phyloP scores from a whole-genome alignment of 2,888 invertebrate species.

The Sericinus montela region DNA sequence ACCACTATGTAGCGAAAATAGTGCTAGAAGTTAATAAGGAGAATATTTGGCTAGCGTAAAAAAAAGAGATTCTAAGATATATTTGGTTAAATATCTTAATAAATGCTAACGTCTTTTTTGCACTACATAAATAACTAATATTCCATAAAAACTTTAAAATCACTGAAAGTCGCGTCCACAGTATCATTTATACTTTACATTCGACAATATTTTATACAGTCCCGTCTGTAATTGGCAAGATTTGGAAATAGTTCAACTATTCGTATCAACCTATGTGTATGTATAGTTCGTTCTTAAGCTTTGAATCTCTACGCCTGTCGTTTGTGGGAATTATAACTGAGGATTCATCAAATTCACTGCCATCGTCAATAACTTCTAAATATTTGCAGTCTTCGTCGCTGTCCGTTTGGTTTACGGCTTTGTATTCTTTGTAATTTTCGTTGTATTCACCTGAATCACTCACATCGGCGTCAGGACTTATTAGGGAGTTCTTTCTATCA shows the following conservation, averaged over 20 bases:
- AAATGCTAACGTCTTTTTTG: conserved; percentile 2
- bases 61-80: background rate
- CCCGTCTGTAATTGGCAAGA: conserved; percentile 1
- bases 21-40: background rate
- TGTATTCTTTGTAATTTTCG: conserved; percentile 35
- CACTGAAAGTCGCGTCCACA: background rate
- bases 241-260: background rate
- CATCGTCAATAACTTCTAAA: conserved; percentile 68
- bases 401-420: conserved; percentile 46
- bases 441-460: conserved; percentile 44
- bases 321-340: conserved; percentile 15
- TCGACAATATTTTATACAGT: background rate
- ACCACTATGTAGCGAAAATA: background rate
- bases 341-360: conserved; percentile 46
- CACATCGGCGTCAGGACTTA: conserved; percentile 40
- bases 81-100: conserved; percentile 2
- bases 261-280: conserved; percentile 18
- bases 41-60: background rate
- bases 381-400: conserved; percentile 62
- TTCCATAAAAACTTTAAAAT: background rate
- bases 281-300: conserved; percentile 14
- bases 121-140: background rate
- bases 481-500: conserved; percentile 43
- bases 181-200: background rate
- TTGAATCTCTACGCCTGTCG: conserved; percentile 24